Evolutionary conservation across 2,113 vertebrate species (phyloP).

Genomic region (Ancistrus triradiatus): DNA sequence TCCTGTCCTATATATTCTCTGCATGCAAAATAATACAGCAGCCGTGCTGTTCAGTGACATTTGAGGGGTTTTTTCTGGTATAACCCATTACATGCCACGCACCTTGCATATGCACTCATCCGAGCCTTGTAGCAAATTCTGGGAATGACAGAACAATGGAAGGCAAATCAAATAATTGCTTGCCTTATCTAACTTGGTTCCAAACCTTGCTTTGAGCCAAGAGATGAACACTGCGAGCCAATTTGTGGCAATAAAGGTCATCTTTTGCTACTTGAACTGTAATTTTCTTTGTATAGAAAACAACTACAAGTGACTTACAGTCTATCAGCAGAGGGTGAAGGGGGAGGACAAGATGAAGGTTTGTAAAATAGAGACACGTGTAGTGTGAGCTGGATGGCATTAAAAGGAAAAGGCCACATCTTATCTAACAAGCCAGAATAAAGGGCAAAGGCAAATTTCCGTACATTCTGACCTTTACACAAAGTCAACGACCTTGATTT

Average conservation of each 20-base stretch:
- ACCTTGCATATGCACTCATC: not conserved
- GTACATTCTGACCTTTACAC: no score
- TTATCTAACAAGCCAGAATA: no score
- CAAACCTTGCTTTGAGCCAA: not conserved
- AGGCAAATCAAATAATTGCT: not conserved
- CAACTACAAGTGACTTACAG: not conserved
- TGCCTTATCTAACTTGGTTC: not conserved
- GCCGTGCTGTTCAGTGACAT: not conserved
- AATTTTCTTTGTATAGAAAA: conserved; percentile 10
- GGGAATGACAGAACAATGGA: not conserved
- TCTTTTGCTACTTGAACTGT: conserved; percentile 4
- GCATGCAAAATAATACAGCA: not conserved
- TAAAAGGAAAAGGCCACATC: conserved; percentile 32
- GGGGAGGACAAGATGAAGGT: conserved; percentile 12
- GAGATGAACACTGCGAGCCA: not conserved
- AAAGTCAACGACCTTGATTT: no score
- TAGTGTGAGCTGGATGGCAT: conserved; percentile 29
- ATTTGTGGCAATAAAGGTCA: conserved; percentile 20
- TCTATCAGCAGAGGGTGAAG: not conserved
- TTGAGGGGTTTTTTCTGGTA: not conserved
- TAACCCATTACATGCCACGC: not conserved
- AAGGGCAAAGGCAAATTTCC: not conserved
- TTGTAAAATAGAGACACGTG: conserved; percentile 3
- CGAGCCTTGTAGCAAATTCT: not conserved
- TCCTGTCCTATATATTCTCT: not conserved